Base-by-base conservation (phyloP, 2,888 invertebrate species). In the Aquatica leii region DNA sequence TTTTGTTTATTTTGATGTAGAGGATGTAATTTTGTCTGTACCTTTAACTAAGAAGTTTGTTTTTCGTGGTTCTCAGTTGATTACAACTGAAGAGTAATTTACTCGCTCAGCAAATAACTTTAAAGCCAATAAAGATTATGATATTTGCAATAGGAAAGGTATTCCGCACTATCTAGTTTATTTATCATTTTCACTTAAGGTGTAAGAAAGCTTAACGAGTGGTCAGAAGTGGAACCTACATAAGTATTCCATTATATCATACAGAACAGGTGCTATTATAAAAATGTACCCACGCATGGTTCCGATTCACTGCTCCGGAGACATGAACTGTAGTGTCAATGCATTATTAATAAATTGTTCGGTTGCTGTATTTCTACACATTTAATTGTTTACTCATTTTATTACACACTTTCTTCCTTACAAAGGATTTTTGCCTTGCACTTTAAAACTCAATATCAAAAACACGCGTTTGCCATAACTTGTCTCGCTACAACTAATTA, bases 191-290 rank as follows among this genome's bases (percentile, higher is more conserved):
- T 77, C 76, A 74, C 76, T 76, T 76, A 77, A 76, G 74, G 76
- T 77, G 75, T 74, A 74, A 76, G 74, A 74, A 74, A 75, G 74
- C 74, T 75, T 75, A 77, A 76, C 77, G 77, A 76, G 74, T 76
- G 74, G 75, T 73, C 76, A 75, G 76, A 72, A 71, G 73, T 73
- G 71, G 76, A 74, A 73, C 75, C 76, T 70, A 78, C 76, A 77
- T 75, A 75, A 77, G 76, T 77, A 78, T 77, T 78, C 77, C 79
- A 78, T 78, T 79, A 79, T 79, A 78, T 79, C 78, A 78, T 78
- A 77, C 53, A 69, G 74, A 78, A 78, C 79, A 78, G 78, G 79
- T 78, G 79, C 78, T 72, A 77, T 78, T 78, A 78, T 78, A 78
- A 78, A 78, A 78, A 77, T 78, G 68, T 72, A 74, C 78, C 78